phyloP scores from a whole-genome alignment of 2,888 invertebrate species.

The Morpho achilles region DNA sequence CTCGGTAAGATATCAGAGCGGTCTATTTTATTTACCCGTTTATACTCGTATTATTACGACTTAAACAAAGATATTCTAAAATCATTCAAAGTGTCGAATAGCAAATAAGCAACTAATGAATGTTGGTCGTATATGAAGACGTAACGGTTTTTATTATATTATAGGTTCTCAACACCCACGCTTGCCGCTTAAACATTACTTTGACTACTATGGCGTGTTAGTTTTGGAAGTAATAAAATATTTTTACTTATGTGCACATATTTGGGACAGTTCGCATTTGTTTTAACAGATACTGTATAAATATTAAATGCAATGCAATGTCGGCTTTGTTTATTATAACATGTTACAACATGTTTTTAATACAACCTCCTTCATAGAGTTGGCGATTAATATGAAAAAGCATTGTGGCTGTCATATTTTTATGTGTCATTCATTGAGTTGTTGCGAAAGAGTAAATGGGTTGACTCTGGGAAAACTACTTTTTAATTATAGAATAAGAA shows the following conservation, averaged over 20 bases:
- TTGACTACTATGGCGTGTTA: conserved; percentile 13
- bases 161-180: conserved; percentile 27
- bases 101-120: conserved; percentile 25
- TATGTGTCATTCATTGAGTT: no score
- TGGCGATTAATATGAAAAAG: no score
- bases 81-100: conserved; percentile 25
- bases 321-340: no score
- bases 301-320: not conserved
- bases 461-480: no score
- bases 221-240: conserved; percentile 3
- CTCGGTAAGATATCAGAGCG: no score
- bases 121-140: conserved; percentile 29
- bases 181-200: conserved; percentile 16
- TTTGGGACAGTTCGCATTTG: no score
- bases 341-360: no score
- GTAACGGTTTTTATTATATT: conserved; percentile 26
- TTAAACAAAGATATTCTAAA: conserved; percentile 17
- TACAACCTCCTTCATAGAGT: no score
- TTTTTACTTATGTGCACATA: not conserved
- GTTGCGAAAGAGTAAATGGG: no score
- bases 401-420: no score
- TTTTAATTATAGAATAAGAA: no score
- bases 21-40: no score
- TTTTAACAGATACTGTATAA: not conserved
- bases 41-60: not conserved